These are phyloP conservation scores for Archips xylosteana DNA, from an alignment of 2,888 invertebrate genomes.

Conservation along the genomic window DNA sequence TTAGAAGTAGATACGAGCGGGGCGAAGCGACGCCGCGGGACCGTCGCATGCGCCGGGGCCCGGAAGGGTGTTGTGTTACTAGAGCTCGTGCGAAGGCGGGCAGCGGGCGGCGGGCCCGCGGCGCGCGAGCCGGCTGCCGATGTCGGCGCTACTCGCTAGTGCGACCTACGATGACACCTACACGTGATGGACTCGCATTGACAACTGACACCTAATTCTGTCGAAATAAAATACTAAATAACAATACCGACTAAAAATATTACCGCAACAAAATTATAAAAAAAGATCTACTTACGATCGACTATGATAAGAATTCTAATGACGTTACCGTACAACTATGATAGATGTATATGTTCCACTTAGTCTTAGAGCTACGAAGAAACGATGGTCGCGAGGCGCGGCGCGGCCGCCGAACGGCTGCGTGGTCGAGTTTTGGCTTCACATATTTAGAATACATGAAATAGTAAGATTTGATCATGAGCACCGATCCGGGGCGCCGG, in stretches of 20 bases:
- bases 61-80: too few species aligned
- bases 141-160: too few species aligned
- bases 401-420: slow-evolving; percentile 1
- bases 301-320: slow-evolving; percentile 71
- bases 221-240: slow-evolving; percentile 83
- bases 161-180: neutral
- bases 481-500: neutral
- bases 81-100: too few species aligned
- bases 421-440: neutral
- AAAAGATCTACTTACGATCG: slow-evolving; percentile 70
- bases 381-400: slow-evolving; percentile 54
- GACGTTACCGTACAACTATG: slow-evolving; percentile 53
- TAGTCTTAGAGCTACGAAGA: slow-evolving; percentile 69
- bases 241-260: slow-evolving; percentile 76
- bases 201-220: slow-evolving; percentile 49
- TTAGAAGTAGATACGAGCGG: slow-evolving; percentile 26
- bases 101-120: neutral
- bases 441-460: too few species aligned
- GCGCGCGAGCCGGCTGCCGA: too few species aligned
- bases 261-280: slow-evolving; percentile 76
- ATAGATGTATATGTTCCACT: slow-evolving; percentile 54
- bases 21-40: slow-evolving; percentile 14
- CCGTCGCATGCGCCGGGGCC: neutral
- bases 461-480: neutral
- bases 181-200: slow-evolving; percentile 20